phyloP scores from a whole-genome alignment of 1,140 invertebrate species.

The Drosophila setifemur region DNA sequence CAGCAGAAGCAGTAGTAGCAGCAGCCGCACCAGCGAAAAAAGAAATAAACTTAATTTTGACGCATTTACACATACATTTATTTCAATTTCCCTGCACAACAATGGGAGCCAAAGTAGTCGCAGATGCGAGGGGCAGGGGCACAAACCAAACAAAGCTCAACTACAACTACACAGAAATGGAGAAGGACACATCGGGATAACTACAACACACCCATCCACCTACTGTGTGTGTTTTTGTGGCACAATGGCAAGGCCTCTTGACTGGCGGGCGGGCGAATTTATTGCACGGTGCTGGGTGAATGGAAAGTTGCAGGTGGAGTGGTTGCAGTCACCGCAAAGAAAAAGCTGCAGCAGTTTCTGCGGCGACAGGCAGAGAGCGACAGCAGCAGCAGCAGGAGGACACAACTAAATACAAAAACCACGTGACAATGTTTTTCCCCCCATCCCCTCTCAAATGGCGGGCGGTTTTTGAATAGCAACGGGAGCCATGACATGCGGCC shows the following conservation, averaged over 20 bases:
- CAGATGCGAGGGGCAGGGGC: slow-evolving; percentile 26
- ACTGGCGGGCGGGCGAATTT: slow-evolving; percentile 36
- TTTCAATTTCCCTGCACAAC: slow-evolving; percentile 77
- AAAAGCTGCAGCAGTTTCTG: slow-evolving; percentile 28
- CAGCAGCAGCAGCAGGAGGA: slow-evolving; percentile 16
- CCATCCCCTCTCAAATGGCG: slow-evolving; percentile 5
- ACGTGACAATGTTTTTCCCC: slow-evolving; percentile 76
- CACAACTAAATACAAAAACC: slow-evolving; percentile 75
- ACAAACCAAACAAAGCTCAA: slow-evolving; percentile 50
- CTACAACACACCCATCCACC: slow-evolving; percentile 24
- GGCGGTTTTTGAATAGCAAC: slow-evolving; percentile 8
- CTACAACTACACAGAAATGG: not conserved
- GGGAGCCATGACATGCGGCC: not conserved
- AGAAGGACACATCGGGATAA: slow-evolving; percentile 1
- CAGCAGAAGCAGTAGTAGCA: too few species aligned
- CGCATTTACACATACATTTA: slow-evolving; percentile 82
- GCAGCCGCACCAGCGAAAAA: too few species aligned
- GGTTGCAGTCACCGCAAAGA: slow-evolving; percentile 51
- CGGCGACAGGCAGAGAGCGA: slow-evolving; percentile 12
- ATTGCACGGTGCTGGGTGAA: slow-evolving; percentile 26
- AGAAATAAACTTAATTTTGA: slow-evolving; percentile 77
- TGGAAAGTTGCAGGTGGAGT: slow-evolving; percentile 27
- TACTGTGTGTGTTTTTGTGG: slow-evolving; percentile 17
- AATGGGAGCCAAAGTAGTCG: slow-evolving; percentile 34
- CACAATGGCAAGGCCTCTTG: slow-evolving; percentile 24